Percentiles rank a stretch among this genome's conserved stretches.
phyloP scores from a whole-genome alignment of 2,113 vertebrate genomes.

The Microcebus griseorufus region DNA sequence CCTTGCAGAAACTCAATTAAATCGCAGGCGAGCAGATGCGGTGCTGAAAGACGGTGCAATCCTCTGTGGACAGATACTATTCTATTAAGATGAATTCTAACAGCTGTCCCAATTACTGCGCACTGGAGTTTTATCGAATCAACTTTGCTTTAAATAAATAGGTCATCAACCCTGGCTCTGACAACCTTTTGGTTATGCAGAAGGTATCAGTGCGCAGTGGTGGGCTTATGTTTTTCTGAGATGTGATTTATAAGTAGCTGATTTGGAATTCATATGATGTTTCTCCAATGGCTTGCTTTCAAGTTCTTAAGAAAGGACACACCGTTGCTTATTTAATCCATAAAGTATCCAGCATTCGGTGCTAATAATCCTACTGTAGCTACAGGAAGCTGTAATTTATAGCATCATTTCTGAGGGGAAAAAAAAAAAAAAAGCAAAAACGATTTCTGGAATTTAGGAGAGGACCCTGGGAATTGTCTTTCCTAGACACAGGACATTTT shows the following conservation, averaged over 20 bases:
- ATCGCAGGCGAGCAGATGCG: neutral
- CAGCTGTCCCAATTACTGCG: neutral
- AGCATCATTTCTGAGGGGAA: neutral
- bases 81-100: neutral
- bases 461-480: neutral
- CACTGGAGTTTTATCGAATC: neutral
- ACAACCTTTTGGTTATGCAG: neutral
- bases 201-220: neutral
- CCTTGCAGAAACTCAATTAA: neutral
- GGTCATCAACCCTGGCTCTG: slow-evolving; percentile 3
- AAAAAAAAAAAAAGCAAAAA: too few species aligned
- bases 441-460: neutral
- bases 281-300: too few species aligned
- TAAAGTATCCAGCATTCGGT: fast-evolving
- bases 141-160: slow-evolving; percentile 38
- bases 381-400: neutral
- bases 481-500: neutral
- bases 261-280: neutral
- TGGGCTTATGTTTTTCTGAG: neutral
- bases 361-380: neutral
- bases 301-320: neutral
- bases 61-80: neutral
- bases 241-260: neutral
- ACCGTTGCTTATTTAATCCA: neutral
- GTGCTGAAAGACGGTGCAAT: neutral